These are phyloP conservation scores for Ia io DNA, from an alignment of 2,113 vertebrate genomes.

Conservation along the genomic window DNA sequence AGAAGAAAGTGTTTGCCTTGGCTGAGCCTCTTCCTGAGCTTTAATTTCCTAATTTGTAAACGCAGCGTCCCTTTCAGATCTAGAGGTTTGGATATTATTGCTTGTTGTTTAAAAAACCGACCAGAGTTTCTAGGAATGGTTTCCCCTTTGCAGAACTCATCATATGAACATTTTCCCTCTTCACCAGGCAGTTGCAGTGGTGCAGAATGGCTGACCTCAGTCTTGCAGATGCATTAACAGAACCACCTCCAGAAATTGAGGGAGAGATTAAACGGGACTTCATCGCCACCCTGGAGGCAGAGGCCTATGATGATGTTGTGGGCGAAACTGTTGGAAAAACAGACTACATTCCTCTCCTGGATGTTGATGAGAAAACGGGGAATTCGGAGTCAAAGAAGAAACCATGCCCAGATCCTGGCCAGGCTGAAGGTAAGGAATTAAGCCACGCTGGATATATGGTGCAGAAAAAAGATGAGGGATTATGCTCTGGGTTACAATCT, in stretches of 20 bases:
- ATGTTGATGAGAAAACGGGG: conserved; percentile 84
- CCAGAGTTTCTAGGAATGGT: background rate
- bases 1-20: background rate
- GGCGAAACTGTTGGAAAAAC: conserved; percentile 94
- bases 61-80: background rate
- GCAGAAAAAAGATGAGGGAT: background rate
- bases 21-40: background rate
- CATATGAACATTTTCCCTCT: background rate
- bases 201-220: conserved; percentile 89
- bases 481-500: background rate
- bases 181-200: conserved; percentile 61
- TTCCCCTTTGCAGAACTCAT: background rate
- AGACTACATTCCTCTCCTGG: conserved; percentile 92
- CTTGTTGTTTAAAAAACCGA: background rate
- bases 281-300: conserved; percentile 90
- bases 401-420: conserved; percentile 55
- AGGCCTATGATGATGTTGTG: conserved; percentile 91
- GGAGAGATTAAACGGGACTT: conserved; percentile 93
- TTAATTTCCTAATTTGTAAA: conserved; percentile 9
- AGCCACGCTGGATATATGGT: background rate
- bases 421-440: conserved; percentile 78
- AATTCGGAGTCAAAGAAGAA: conserved; percentile 80
- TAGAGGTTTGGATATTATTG: background rate
- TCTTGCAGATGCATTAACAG: conserved; percentile 92
- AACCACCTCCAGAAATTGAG: conserved; percentile 84